Evolutionary conservation across 2,797 vertebrate species (phyloP), one percentile per base, ranked within the genome.

Genomic region (Xyrichtys novacula): DNA sequence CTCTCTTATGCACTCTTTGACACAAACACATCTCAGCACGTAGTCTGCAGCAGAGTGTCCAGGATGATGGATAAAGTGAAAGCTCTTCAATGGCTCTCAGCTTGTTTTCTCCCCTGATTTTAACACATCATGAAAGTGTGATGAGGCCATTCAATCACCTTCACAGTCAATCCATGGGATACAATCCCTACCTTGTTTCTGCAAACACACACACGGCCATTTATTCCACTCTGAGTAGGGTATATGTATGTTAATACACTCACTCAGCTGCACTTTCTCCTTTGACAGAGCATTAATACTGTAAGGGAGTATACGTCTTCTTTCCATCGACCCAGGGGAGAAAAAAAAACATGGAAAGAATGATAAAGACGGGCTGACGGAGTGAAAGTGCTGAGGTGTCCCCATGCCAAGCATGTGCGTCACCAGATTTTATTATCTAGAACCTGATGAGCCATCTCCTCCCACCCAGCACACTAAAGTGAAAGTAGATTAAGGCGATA

Each of bases 351-450:
- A 65, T 70, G 71, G 71, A 79, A 76, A 70, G 43, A 61, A 63
- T 71, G 68, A 50, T n/a, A 15, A 39, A 53, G n/a, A 31, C 36
- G 59, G 31, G 6, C 38, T 31, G 38, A 69, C 65, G 10, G 46
- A 57, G 44, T 49, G 39, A 69, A 65, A 69, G 52, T 28, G 39
- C 34, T 26, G 38, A 63, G 52, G 49, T 26, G 19, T 67, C 59
- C 20, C 36, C 44, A 48, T 49, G 56, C 66, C 58, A 28, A 68
- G 57, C 56, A 29, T 54, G 62, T 89, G 81, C 64, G 68, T 88
- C 82, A 90, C 73, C 49, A 67, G 7, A 40, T 78, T 78, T 80
- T 76, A 87, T 89, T 70, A 74, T 73, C 66, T 74, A 26, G 55
- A 62, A 77, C 57, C 15, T 20, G 40, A 49, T 88, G 71, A 85